Percentiles rank a stretch among this genome's conserved stretches.
phyloP scores from a whole-genome alignment of 2,888 invertebrate genomes.

The Callimorpha dominula region DNA sequence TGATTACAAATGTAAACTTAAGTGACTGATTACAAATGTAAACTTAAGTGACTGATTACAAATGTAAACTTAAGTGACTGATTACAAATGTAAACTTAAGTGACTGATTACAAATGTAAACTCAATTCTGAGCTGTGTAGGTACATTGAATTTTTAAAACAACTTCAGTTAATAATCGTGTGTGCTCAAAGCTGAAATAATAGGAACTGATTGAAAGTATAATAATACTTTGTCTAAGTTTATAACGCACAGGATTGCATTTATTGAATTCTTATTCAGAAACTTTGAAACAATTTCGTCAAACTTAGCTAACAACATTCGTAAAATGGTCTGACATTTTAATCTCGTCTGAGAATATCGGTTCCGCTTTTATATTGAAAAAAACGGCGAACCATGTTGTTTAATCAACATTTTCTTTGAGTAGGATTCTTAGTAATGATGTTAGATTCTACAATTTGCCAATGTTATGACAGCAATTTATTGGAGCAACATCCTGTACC shows the following conservation, averaged over 20 bases:
- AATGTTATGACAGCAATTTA: neutral
- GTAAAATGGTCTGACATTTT: conserved; percentile 18
- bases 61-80: conserved; percentile 10
- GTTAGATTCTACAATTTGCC: neutral
- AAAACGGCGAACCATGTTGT: neutral
- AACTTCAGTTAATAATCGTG: conserved; percentile 21
- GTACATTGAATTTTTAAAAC: conserved; percentile 28
- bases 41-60: conserved; percentile 27
- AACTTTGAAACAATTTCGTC: conserved; percentile 16
- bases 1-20: conserved; percentile 21
- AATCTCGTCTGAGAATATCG: conserved; percentile 15
- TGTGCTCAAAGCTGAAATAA: conserved; percentile 25
- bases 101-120: conserved; percentile 17
- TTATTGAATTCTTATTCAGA: conserved; percentile 20
- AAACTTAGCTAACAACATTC: conserved; percentile 16
- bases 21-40: conserved; percentile 19
- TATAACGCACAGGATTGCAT: conserved; percentile 15
- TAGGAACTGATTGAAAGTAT: conserved; percentile 35
- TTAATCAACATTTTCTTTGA: conserved; percentile 3
- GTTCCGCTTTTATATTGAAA: conserved; percentile 1
- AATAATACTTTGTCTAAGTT: conserved; percentile 21
- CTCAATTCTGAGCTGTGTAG: conserved; percentile 25
- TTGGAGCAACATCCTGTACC: neutral
- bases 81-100: no score
- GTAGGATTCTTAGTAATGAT: conserved; percentile 18